Percentiles rank a stretch among this genome's conserved stretches.
These are phyloP conservation scores for Pararge aegeria DNA, from an alignment of 1,140 invertebrate species.

Conservation along the genomic window DNA sequence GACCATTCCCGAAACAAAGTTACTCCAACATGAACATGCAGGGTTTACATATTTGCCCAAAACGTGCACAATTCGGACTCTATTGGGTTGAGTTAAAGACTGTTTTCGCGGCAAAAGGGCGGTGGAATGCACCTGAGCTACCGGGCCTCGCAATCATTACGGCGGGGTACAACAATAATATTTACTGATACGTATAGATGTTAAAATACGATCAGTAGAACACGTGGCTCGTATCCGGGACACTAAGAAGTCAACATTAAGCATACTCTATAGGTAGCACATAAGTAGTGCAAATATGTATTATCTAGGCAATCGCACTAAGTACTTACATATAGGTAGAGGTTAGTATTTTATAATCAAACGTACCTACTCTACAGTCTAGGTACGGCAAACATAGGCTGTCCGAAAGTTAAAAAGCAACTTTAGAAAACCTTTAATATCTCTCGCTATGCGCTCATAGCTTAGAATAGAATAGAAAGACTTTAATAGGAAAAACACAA, in stretches of 20 bases:
- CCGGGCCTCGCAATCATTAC: constrained; percentile 49
- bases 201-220: constrained; percentile 47
- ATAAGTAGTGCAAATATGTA: too few species aligned
- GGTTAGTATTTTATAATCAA: too few species aligned
- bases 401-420: too few species aligned
- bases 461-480: too few species aligned
- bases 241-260: neutral
- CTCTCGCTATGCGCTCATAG: too few species aligned
- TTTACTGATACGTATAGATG: constrained; percentile 40
- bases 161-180: constrained; percentile 49
- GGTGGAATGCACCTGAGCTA: constrained; percentile 66
- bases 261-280: neutral
- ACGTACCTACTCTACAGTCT: too few species aligned
- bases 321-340: too few species aligned
- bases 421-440: too few species aligned
- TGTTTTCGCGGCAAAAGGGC: constrained; percentile 28
- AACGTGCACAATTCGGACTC: constrained; percentile 40
- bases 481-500: too few species aligned
- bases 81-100: constrained; percentile 42
- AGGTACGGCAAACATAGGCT: too few species aligned
- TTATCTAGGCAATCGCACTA: too few species aligned
- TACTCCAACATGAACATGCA: constrained; percentile 52
- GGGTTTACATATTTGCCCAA: constrained; percentile 61
- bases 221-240: constrained; percentile 30
- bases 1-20: constrained; percentile 33